These are phyloP conservation scores for Corythaeola cristata DNA, from an alignment of 2,113 vertebrate species.

Conservation along the genomic window DNA sequence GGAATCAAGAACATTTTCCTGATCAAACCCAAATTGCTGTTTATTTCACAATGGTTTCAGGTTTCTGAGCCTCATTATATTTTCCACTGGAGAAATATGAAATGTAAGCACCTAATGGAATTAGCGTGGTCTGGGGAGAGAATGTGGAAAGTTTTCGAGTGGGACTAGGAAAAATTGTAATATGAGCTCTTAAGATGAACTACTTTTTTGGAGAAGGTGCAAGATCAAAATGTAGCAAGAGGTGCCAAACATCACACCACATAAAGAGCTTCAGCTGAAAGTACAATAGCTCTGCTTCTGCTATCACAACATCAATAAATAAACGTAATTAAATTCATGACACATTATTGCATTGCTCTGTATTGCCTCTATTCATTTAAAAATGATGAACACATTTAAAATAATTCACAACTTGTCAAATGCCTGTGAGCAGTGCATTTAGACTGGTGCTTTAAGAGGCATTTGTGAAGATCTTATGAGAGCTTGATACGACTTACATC, in stretches of 20 bases:
- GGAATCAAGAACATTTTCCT: background rate
- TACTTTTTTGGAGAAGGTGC: conserved; percentile 23
- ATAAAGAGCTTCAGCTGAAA: conserved; percentile 51
- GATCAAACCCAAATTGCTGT: background rate
- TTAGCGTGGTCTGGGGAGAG: background rate
- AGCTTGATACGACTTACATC: background rate
- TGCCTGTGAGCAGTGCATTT: background rate
- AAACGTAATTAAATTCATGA: conserved; percentile 74
- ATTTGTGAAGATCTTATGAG: background rate
- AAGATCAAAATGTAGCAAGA: background rate
- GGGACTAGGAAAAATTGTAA: background rate
- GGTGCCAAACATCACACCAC: background rate
- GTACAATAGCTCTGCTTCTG: conserved; percentile 44
- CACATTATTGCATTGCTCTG: conserved; percentile 68
- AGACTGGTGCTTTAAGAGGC: background rate
- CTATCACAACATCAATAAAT: conserved; percentile 67
- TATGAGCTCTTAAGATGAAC: background rate
- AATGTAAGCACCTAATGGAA: background rate
- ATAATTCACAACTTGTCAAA: conserved; percentile 65
- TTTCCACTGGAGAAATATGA: background rate
- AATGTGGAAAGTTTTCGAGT: background rate
- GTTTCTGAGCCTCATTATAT: background rate
- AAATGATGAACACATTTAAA: conserved; percentile 58
- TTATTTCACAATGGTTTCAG: background rate
- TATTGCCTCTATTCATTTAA: conserved; percentile 68